Evolutionary conservation across 2,797 vertebrate species (phyloP).

Genomic region (Lepus oiostolus): DNA sequence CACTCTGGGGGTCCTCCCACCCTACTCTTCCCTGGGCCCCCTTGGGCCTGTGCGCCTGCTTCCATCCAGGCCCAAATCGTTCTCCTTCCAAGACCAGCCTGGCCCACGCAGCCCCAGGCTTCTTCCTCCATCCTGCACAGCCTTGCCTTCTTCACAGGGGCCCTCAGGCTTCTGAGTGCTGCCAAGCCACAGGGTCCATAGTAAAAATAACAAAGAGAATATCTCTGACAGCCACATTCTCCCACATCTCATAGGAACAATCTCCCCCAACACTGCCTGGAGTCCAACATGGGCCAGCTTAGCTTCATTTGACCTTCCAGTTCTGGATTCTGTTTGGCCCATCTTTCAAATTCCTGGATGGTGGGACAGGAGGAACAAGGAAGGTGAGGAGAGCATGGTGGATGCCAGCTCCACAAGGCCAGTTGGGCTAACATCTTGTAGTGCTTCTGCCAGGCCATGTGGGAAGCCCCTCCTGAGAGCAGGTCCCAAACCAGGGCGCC

Average conservation of each 20-base stretch:
- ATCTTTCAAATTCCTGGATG: neutral
- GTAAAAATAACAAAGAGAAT: neutral
- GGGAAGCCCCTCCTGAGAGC: neutral
- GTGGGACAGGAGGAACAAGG: neutral
- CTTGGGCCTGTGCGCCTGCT: neutral
- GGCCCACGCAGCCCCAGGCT: neutral
- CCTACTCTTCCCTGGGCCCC: neutral
- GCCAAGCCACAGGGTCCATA: neutral
- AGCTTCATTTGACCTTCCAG: neutral
- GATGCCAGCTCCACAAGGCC: neutral
- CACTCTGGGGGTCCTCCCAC: neutral
- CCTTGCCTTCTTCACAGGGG: neutral
- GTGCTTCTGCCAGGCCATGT: neutral
- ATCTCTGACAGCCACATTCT: neutral
- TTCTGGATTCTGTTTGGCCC: neutral
- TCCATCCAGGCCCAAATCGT: neutral
- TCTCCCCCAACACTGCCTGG: neutral
- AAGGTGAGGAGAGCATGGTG: neutral
- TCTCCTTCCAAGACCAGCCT: neutral
- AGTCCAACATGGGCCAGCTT: neutral
- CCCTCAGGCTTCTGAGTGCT: neutral
- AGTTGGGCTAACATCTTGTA: rapidly evolving
- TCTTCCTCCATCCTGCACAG: neutral
- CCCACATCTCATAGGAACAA: neutral
- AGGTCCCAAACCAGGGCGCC: neutral